Evolutionary conservation across 1,140 invertebrate genomes (phyloP), one percentile per base, ranked within the genome.

Genomic region (Latrodectus geometricus): DNA sequence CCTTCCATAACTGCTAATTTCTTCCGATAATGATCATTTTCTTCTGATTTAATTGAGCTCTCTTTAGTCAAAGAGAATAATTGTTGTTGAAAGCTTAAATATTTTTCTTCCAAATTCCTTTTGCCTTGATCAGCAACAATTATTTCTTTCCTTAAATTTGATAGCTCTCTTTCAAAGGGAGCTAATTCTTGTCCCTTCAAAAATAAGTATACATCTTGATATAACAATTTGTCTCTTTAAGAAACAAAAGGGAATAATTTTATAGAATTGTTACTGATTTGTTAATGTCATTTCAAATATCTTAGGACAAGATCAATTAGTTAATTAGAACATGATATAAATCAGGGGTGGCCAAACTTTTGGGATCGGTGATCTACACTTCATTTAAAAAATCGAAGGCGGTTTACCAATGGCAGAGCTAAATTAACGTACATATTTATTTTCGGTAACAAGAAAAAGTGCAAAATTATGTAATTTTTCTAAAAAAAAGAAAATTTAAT

Each of bases 101-200:
- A 87, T 74, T 80, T 69, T 80, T 79, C 49, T 52, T 87, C 85
- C 69, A 87, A 72, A 52, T 80, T 66, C 66, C 77, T 79, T 65
- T 80, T 79, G 0, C 69, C 77, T 68, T 79, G 76, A 4, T 87
- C 85, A 21, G 48, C 77, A 12, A 48, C 50, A 52, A 11, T 9
- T 49, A 87, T 87, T 66, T 87, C 85, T 74, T 74, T 79, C 49
- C 48, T 80, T 20, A 79, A 52, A 15, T 61, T 79, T 11, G 69
- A 17, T 12, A 87, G 35, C 50, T 87, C 85, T 80, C 76, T 74
- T 52, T 87, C 68, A 66, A 80, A 79, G 8, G 85, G 85, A 9
- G 23, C 76, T 9, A 79, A 49, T 80, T 87, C 85, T 80, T 87
- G 85, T 17, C 85, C 85, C 85, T 87, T 11, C 0, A 65, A 74